Evolutionary conservation across 2,888 invertebrate genomes (phyloP).

Genomic region (Heliconius hortense): DNA sequence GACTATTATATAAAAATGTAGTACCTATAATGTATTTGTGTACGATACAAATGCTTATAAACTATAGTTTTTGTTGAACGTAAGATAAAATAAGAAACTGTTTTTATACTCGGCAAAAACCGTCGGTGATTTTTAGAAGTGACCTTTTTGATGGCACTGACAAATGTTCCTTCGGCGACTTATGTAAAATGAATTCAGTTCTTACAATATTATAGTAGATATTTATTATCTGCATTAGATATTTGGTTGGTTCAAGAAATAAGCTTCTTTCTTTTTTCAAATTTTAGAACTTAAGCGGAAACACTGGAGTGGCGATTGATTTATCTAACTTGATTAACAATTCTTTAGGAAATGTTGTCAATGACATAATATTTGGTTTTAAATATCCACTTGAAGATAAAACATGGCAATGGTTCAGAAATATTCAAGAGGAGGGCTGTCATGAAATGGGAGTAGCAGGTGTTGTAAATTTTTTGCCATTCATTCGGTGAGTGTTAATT

Average conservation of each 20-base stretch:
- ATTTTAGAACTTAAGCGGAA: constrained; percentile 62
- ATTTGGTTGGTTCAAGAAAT: neutral
- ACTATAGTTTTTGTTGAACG: constrained; percentile 5
- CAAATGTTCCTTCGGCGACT: constrained; percentile 51
- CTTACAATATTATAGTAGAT: constrained; percentile 33
- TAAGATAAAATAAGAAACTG: constrained; percentile 3
- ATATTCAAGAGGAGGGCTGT: constrained; percentile 91
- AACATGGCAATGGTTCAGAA: constrained; percentile 89
- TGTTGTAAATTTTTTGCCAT: constrained; percentile 91
- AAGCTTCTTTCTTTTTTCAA: constrained; percentile 33
- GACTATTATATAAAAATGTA: neutral
- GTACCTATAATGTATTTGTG: neutral
- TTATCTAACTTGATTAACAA: constrained; percentile 83
- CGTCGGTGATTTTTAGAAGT: constrained; percentile 55
- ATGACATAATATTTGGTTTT: constrained; percentile 89
- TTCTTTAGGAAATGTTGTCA: constrained; percentile 88
- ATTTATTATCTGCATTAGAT: constrained; percentile 24
- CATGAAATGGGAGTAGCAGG: constrained; percentile 92
- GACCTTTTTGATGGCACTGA: constrained; percentile 62
- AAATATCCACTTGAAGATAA: constrained; percentile 86
- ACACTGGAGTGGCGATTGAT: constrained; percentile 66
- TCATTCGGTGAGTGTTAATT: constrained; percentile 83
- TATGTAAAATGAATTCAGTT: constrained; percentile 55
- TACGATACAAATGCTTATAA: neutral
- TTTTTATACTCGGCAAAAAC: constrained; percentile 43